A percentile compares a stretch with the other conserved stretches of the same genome.
Evolutionary conservation across 2,888 invertebrate genomes (phyloP).

Genomic region (Habroteleia sp.): DNA sequence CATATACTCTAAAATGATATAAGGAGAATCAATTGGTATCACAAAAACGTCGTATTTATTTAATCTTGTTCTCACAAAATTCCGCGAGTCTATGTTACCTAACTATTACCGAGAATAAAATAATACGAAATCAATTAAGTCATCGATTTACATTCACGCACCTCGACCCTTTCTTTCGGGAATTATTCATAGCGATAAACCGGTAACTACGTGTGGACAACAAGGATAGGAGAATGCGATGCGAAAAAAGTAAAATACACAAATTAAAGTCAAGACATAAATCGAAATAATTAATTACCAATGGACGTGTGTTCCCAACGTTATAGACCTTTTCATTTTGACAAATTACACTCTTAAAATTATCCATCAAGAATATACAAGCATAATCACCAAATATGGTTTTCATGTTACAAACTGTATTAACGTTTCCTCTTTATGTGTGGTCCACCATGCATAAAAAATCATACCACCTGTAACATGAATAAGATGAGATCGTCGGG

Average conservation of each 20-base stretch:
- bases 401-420: constrained; percentile 25
- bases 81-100: constrained; percentile 44
- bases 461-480: constrained; percentile 17
- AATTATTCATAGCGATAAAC: constrained; percentile 57
- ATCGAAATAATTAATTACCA: constrained; percentile 54
- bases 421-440: constrained; percentile 29
- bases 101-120: constrained; percentile 56
- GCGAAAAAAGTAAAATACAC: constrained; percentile 50
- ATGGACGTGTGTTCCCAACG: constrained; percentile 21
- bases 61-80: constrained; percentile 38
- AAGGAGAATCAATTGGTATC: constrained; percentile 34
- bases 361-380: constrained; percentile 38
- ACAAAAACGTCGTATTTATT: constrained; percentile 49
- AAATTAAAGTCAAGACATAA: constrained; percentile 48
- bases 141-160: constrained; percentile 61
- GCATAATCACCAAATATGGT: constrained; percentile 20
- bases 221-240: constrained; percentile 33
- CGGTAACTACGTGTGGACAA: constrained; percentile 22
- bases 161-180: constrained; percentile 46
- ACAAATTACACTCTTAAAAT: constrained; percentile 45
- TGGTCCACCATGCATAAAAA: constrained; percentile 24
- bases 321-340: constrained; percentile 22
- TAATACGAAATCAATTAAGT: constrained; percentile 61
- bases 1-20: constrained; percentile 34
- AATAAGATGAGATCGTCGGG: background rate